Evolutionary conservation across 2,113 vertebrate genomes (phyloP).

Genomic region (Strix aluco): DNA sequence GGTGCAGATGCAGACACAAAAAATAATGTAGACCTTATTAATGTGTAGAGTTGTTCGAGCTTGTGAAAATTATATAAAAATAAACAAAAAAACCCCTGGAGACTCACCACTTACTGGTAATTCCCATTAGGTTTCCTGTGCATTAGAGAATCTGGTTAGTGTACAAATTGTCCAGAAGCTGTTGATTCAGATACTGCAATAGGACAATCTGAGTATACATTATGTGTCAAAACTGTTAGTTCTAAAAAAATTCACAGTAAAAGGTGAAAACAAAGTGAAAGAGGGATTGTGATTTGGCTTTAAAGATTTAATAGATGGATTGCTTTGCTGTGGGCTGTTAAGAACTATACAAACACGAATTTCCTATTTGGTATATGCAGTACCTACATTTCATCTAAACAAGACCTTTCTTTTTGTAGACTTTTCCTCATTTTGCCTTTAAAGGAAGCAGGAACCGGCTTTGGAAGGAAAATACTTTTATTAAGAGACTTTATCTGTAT

Average conservation of each 20-base stretch:
- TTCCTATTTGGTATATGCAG: background rate
- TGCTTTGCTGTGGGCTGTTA: background rate
- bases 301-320: background rate
- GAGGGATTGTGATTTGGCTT: background rate
- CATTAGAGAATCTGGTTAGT: background rate
- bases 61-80: slow-evolving; percentile 7
- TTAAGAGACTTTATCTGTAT: background rate
- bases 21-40: slow-evolving; percentile 30
- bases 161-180: slow-evolving; percentile 11
- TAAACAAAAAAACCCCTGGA: background rate
- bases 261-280: background rate
- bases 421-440: background rate
- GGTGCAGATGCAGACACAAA: slow-evolving; percentile 35
- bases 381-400: background rate
- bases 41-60: background rate
- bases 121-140: background rate
- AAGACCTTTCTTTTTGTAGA: background rate
- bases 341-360: background rate
- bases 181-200: background rate
- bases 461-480: background rate
- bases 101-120: background rate
- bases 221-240: background rate
- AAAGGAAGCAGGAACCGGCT: background rate
- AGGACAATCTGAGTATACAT: background rate
- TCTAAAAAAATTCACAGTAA: background rate